Base-by-base conservation (phyloP, 2,888 invertebrate species). In the Blastobasis adustella region DNA sequence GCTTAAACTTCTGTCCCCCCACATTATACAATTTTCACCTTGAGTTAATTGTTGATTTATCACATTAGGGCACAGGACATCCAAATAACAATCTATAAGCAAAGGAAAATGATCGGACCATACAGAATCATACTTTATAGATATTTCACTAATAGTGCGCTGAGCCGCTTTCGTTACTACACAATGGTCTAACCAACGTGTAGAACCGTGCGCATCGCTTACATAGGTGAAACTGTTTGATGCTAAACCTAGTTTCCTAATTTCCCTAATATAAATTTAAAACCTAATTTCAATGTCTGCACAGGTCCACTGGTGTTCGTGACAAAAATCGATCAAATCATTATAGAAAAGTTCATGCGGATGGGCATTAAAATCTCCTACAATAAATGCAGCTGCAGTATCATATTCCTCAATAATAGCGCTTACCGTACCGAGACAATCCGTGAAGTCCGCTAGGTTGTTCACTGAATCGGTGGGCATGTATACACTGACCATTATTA, bases 291-390 rank as follows among this genome's bases (percentile, higher is more conserved):
- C 50, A 4, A 50, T 40, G 42, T 53, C 50, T 10, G 37, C 42
- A 53, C 53, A 53, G 2, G 41, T 41, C 53, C 53, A 53, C 6
- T 37, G n/a, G 8, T 47, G 49, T 9, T 53, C 53, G 1, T 9
- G 4, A 45, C 50, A 53, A 50, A 53, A 53, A 40, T 45, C 37
- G 5, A 47, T 39, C 5, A 54, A 45, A 46, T 54, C 51, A 3
- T 44, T 54, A 23, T 42, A 46, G 39, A 54, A 54, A 23, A 47
- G 37, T 47, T 49, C 47, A 10, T 44, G 37, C 6, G 54, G 42
- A 10, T 52, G 48, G 6, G 48, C 52, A 48, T 52, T 42, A 46
- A 49, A 52, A 49, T 47, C 42, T 4, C 40, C n/a, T 9, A 49
- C 4, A 5, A 49, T 23, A 8, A 10, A 39, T 9, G 36, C 45